Evolutionary conservation across 2,113 vertebrate genomes (phyloP), one percentile per base, ranked within the genome.

Genomic region (Pterocles orientalis): DNA sequence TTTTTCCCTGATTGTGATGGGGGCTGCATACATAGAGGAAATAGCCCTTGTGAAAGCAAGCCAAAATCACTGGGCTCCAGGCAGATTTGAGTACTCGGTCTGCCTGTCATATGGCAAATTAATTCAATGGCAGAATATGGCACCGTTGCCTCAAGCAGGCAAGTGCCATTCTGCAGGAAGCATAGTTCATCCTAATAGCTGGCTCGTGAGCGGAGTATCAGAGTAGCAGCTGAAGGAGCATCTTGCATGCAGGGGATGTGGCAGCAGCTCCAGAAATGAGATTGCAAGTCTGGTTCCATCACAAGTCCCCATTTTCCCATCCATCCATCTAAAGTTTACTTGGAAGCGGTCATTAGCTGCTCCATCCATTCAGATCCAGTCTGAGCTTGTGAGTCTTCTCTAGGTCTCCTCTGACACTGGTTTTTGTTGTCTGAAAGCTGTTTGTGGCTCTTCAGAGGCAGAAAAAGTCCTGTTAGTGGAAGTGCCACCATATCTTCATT

Each of bases 21-120:
- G 94, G 36, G 31, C 68, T 93, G 82, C 58, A 33, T 61, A 60
- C 28, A 14, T 7, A 9, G 60, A 88, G 64, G 72, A 88, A 84
- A 76, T 47, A 66, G 41, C 64, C 81, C 65, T 70, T 56, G 65
- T 61, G 80, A 77, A 21, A 79, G 58, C 20, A 8, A 89, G 61
- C 47, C 90, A 79, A 14, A 85, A 39, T 72, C 54, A 0, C 65
- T 33, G 65, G 73, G 95, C 86, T 92, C 53, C 36, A 39, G 80
- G 88, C 1, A 0, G 21, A 7, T 45, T 72, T 0, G 3, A 31
- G 71, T 25, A 2, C 50, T 94, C 85, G 70, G 56, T 51, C 78
- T 91, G 92, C 69, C 72, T 94, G 94, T 80, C 82, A 28, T 4
- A 9, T 33, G 80, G 89, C 85, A 87, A 50, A 93, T 92, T 47